phyloP scores from a whole-genome alignment of 2,113 vertebrate genomes.

The Salvelinus sp. region DNA sequence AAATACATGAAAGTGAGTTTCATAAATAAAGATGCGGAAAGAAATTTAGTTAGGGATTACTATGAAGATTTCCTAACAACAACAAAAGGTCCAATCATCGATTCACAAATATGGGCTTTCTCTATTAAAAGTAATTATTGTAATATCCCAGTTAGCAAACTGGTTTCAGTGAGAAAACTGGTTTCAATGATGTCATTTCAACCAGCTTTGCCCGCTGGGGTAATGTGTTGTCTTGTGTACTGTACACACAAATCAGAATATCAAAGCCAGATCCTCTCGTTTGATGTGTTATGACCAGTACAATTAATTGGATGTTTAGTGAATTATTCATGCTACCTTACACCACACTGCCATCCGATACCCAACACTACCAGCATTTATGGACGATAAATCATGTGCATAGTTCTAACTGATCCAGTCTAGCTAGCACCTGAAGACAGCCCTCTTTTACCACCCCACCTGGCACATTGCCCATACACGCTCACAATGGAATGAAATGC shows the following conservation, averaged over 20 bases:
- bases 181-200: too few species aligned
- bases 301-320: too few species aligned
- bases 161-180: too few species aligned
- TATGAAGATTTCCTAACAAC: not conserved
- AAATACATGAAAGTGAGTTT: conserved; percentile 4
- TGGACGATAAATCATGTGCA: not conserved
- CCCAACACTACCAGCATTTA: not conserved
- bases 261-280: not conserved
- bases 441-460: conserved; percentile 9
- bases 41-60: not conserved
- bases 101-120: too few species aligned
- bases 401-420: not conserved
- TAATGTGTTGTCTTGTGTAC: too few species aligned
- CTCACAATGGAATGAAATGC: conserved; percentile 42
- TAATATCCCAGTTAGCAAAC: too few species aligned
- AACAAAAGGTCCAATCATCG: not conserved
- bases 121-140: too few species aligned
- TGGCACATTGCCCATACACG: not conserved
- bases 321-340: not conserved
- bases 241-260: not conserved
- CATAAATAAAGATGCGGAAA: not conserved
- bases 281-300: not conserved
- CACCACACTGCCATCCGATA: not conserved
- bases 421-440: not conserved
- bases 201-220: too few species aligned